Evolutionary conservation across 2,113 vertebrate species (phyloP), one percentile per base, ranked within the genome.

Genomic region (Pipra filicauda): DNA sequence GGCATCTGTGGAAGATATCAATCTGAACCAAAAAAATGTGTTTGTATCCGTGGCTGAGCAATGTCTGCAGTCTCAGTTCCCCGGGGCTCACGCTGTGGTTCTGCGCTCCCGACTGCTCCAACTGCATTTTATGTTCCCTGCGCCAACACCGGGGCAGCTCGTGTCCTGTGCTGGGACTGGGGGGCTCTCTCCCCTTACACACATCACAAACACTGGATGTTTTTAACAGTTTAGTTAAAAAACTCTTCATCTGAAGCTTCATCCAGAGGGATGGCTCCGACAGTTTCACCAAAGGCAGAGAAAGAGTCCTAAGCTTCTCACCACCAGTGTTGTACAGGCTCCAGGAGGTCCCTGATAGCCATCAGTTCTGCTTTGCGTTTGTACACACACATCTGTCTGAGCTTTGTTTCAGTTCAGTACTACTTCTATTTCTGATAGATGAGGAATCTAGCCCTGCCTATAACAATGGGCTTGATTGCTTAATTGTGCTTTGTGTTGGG

Each of bases 351-450:
- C 55, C 70, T 27, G 59, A 86, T 54, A 94, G 57, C 43, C 88
- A 91, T 84, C 83, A 2, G 57, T 90, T 90, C 90, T 93, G 85
- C 48, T 88, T 93, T 20, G 6, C 35, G 49, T 96, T 93, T 93
- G 57, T 35, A 64, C 46, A 33, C 48, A 59, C 9, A 81, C 77
- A 79, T 86, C 80, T 74, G 76, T 44, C 69, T 43, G 49, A 88
- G 85, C 65, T 94, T 81, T 93, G 79, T 75, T 96, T 95, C 83
- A 7, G 3, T 77, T 74, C 72, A 65, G 66, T 84, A 27, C 57
- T 37, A 14, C 75, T 92, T 83, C 71, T 77, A 1, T 65, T 93
- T 84, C 58, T 85, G 85, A 78, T 65, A 58, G 35, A 49, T 22
- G 35, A 28, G 39, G 65, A 67, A 55, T 61, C 79, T 57, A 76